Conservation (phyloP, 2,888 invertebrate species). For the Himalopsyche kuldschensis region DNA sequence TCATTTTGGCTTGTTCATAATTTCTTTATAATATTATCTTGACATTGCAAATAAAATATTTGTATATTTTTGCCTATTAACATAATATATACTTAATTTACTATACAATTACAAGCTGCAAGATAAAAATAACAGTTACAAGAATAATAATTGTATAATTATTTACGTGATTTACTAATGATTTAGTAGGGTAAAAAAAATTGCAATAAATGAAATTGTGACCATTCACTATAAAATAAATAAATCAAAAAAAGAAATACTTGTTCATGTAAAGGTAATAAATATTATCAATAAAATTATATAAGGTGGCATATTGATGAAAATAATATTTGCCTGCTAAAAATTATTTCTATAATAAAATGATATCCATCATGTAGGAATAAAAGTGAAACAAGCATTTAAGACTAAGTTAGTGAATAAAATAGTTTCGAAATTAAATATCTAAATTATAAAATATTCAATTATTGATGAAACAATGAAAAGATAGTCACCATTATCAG, state of each 20-base stretch:
- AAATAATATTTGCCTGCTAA: not conserved
- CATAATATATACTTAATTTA: not conserved
- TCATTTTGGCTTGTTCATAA: slow-evolving; percentile 9
- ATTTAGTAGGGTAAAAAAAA: not conserved
- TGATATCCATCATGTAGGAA: not conserved
- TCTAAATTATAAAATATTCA: slow-evolving; percentile 3
- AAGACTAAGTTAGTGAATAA: slow-evolving; percentile 16
- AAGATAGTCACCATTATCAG: slow-evolving; percentile 31
- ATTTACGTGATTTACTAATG: not conserved
- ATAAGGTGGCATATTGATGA: not conserved
- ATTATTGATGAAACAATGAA: slow-evolving; percentile 9
- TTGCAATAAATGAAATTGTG: not conserved
- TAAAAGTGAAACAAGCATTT: not conserved
- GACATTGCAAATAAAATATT: slow-evolving; percentile 2
- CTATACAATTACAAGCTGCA: not conserved
- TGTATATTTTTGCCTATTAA: not conserved
- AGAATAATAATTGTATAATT: not conserved
- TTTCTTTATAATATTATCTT: not conserved
- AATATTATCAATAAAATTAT: not conserved
- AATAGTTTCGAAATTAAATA: not conserved
- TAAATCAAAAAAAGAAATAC: not conserved
- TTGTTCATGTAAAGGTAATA: not conserved
- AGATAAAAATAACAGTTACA: not conserved
- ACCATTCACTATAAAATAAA: not conserved
- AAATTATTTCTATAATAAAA: not conserved